Base-by-base conservation (phyloP, 2,797 vertebrate genomes). In the Naso thynnoides region DNA sequence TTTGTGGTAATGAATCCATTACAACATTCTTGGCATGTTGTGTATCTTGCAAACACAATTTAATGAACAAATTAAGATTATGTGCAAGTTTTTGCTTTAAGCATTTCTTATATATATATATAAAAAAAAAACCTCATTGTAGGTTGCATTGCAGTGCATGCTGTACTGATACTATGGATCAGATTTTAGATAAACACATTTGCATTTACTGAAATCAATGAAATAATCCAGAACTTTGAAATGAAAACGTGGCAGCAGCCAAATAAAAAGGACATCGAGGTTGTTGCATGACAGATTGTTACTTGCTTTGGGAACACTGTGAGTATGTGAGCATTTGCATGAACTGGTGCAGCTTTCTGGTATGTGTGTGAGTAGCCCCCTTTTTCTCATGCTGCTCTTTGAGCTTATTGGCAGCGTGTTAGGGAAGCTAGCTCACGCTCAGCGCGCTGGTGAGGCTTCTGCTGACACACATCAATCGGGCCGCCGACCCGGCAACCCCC, bases 401-500 rank as follows among this genome's bases (percentile, higher is more conserved):
- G 85, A 91, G 87, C 87, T 88, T 70, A 83, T 88, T 90, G 90
- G 87, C 91, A 89, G 72, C 83, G 26, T 64, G 86, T 86, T 86
- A 78, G 82, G 54, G 79, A 79, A 82, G 85, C 83, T 42, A 86
- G 84, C 90, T 92, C 90, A 88, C 84, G 84, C 91, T 92, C 86
- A 81, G 79, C 74, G 54, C 70, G 52, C 86, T 88, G 84, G 69
- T 82, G 88, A 83, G 67, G 73, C 86, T 88, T 87, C 83, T 41
- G 88, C 88, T 79, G 86, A 90, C 81, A 67, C 70, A 83, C 89
- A 90, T 94, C 91, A 93, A 93, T 88, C 23, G 38, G 44, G 49
- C 90, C 76, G 90, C 89, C 44, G 42, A 74, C 87, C 91, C 84
- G 74, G 70, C 82, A 58, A 69, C 78, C 86, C 83, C 86, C 83